These are phyloP conservation scores for Apostichopus californicus DNA, from an alignment of 35 echinoderm and acorn worm genomes.

Conservation along the genomic window DNA sequence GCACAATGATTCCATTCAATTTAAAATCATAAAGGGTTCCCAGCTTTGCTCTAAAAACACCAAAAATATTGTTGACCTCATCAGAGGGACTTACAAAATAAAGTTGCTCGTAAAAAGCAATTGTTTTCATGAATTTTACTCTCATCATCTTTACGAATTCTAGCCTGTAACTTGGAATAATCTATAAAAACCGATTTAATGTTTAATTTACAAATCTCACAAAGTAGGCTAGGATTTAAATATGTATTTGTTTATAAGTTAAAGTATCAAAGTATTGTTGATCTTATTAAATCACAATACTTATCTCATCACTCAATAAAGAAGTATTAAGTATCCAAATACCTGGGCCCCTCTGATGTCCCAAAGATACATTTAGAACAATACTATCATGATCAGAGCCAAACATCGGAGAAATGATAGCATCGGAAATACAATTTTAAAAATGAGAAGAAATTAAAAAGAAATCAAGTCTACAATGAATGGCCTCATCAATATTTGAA, in stretches of 20 bases:
- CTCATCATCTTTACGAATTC: constrained; percentile 20
- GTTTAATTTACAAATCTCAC: too few relatives aligned
- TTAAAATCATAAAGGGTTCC: constrained; percentile 1
- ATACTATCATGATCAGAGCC: not conserved
- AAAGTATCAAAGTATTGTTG: too few relatives aligned
- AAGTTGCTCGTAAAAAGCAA: constrained; percentile 19
- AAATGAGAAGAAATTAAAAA: constrained; percentile 3
- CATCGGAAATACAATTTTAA: not conserved
- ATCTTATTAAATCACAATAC: too few relatives aligned
- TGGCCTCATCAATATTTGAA: not conserved
- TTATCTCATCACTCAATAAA: too few relatives aligned
- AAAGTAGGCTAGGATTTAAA: not conserved
- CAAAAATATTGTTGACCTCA: not conserved
- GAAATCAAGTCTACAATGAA: constrained; percentile 28
- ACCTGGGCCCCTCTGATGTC: too few relatives aligned
- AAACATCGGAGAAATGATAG: constrained; percentile 11
- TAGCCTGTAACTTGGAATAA: constrained; percentile 45
- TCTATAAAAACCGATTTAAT: constrained; percentile 1
- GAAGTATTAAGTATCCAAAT: too few relatives aligned
- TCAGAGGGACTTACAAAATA: not conserved
- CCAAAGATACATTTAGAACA: not conserved
- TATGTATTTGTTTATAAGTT: too few relatives aligned
- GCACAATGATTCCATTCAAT: constrained; percentile 23
- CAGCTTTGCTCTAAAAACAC: not conserved
- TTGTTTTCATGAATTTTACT: not conserved